Base-by-base conservation (phyloP, 2,113 vertebrate genomes). In the Pagrus major region DNA sequence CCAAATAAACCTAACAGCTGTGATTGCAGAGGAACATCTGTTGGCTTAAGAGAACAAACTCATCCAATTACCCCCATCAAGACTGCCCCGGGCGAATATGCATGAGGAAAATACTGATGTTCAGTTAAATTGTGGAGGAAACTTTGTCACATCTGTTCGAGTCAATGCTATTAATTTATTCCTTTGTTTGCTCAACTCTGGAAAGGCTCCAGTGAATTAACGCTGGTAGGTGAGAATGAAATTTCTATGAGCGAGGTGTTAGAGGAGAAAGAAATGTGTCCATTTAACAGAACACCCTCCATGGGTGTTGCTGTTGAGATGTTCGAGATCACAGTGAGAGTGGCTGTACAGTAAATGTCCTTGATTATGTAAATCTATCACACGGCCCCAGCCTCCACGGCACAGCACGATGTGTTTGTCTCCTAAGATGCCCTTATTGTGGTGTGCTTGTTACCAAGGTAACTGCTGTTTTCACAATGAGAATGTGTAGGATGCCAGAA, bases 401-500 rank as follows among this genome's bases (percentile, higher is more conserved):
- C 85, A 74, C 73, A 74, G 74, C 83, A 80, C 55, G 27, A 69
- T 88, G 88, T 93, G 83, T 91, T 92, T 86, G 87, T 94, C 89
- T 93, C 82, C 80, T 67, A 91, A 88, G 63, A 90, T 88, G 91
- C 91, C 81, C 89, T 93, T 89, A 89, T 94, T 94, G 91, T 93
- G 90, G 85, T 93, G 84, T 86, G 86, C 92, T 85, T 91, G 94
- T 95, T 95, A 87, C 94, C 94, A 93, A 80, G 94, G 95, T 88
- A 95, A 95, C 94, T 67, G 83, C 85, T 92, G 90, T 93, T 93
- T 94, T 95, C 88, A 93, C 94, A 94, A 93, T 91, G 86, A 86
- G 75, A 86, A 92, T 87, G 91, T 92, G 93, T 94, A 94, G 93
- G 92, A 91, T 81, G 92, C 90, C 85, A 90, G 85, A 87, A 89